Conservation (phyloP, 1,140 invertebrate species). For the Helicoverpa zea region DNA sequence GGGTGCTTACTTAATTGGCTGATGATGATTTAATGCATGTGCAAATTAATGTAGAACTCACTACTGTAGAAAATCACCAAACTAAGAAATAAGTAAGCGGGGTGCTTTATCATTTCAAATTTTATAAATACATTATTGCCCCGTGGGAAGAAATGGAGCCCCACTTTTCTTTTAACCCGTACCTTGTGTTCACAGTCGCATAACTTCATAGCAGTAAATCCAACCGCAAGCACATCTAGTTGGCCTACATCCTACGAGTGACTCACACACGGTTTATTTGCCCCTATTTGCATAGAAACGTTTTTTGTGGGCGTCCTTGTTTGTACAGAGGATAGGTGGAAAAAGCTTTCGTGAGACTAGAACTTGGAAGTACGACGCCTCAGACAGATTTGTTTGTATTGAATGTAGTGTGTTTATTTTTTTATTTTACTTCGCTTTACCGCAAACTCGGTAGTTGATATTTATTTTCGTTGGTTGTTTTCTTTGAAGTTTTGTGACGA, state of each 20-base stretch:
- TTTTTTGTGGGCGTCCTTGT: slow-evolving; percentile 84
- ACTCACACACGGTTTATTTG: slow-evolving; percentile 82
- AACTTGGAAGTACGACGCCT: slow-evolving; percentile 60
- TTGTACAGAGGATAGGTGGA: slow-evolving; percentile 83
- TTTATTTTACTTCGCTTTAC: slow-evolving; percentile 38
- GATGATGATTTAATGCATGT: too few relatives aligned
- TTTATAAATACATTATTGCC: too few relatives aligned
- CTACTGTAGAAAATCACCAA: too few relatives aligned
- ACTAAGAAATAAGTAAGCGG: too few relatives aligned
- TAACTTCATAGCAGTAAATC: slow-evolving; percentile 46
- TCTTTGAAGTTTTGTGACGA: slow-evolving; percentile 32
- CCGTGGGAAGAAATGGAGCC: too few relatives aligned
- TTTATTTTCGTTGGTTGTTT: slow-evolving; percentile 28
- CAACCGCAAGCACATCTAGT: slow-evolving; percentile 50
- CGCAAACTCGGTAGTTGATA: slow-evolving; percentile 39
- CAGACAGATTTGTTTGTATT: slow-evolving; percentile 78
- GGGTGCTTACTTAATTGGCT: too few relatives aligned
- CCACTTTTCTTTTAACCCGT: background rate
- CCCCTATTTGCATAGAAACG: slow-evolving; percentile 85
- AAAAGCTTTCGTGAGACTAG: slow-evolving; percentile 71
- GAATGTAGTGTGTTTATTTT: slow-evolving; percentile 65
- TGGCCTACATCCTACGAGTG: slow-evolving; percentile 57
- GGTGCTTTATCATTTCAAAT: too few relatives aligned
- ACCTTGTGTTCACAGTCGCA: background rate
- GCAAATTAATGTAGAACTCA: too few relatives aligned